Base-by-base conservation (phyloP, 1,140 invertebrate species). In the Phymorhynchus buccinoides region DNA sequence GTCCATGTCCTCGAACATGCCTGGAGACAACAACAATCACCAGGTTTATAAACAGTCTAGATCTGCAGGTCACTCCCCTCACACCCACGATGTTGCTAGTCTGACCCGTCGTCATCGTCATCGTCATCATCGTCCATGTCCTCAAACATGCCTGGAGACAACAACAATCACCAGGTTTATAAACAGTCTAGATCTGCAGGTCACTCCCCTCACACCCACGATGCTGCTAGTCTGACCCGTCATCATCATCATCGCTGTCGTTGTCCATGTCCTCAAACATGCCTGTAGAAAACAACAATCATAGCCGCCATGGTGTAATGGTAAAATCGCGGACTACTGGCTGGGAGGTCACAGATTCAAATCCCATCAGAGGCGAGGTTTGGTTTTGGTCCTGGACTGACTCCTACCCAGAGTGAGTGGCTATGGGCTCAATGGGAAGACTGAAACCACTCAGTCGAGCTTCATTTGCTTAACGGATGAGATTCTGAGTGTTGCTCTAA, bases 61-160 rank as follows among this genome's bases (percentile, higher is more conserved):
- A 92, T 96, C 86, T 93, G 90, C 18, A 86, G 86, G 37, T 84
- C 9, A 88, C 86, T 16, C 86, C 85, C 18, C 81, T 66, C 44
- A 83, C 83, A 30, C 86, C 88, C 75, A 89, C 89, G 39, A 92
- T 92, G 90, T 89, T 91, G 52, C 89, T 89, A 7, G 83, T 93
- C 92, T 30, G 88, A 90, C 22, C 77, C 78, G 87, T 92, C 91
- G 30, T 84, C 88, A n/a, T 92, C 91, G n/a, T 85, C 88, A 22
- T 89, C 91, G 35, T 84, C 88, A 18, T 89, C 90, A 37, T 84
- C 88, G n/a, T 89, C 90, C 16, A 80, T 56, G 30, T 85, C 86
- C n/a, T 93, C 92, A 89, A 90, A 91, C 78, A 91, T 92, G 32
- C 90, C 92, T n/a, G n/a, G n/a, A n/a, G n/a, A n/a, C n/a, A n/a